Evolutionary conservation across 2,113 vertebrate genomes (phyloP).

Genomic region (Proteles cristata): DNA sequence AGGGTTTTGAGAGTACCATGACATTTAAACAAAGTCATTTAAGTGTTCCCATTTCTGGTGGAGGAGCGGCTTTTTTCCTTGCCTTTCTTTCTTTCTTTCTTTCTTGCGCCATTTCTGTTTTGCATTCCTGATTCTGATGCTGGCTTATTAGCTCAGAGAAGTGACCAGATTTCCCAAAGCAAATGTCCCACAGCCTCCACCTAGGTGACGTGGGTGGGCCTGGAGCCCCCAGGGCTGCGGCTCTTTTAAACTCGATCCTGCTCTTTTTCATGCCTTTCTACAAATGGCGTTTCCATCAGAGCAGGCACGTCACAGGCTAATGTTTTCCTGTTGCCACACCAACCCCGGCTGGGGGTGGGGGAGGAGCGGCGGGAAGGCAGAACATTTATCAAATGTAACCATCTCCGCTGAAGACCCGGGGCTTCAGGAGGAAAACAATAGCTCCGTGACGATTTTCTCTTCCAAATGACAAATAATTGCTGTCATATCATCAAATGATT

Average conservation of each 20-base stretch:
- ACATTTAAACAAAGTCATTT: constrained; percentile 76
- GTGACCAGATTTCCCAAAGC: constrained; percentile 62
- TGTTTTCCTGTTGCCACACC: constrained; percentile 39
- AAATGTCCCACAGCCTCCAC: constrained; percentile 24
- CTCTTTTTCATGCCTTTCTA: constrained; percentile 27
- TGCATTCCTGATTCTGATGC: constrained; percentile 61
- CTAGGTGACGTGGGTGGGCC: constrained; percentile 67
- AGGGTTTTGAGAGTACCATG: constrained; percentile 51
- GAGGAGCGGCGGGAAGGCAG: background rate
- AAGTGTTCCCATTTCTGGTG: constrained; percentile 60
- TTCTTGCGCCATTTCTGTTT: constrained; percentile 52
- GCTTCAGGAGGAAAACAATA: background rate
- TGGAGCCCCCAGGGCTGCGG: background rate
- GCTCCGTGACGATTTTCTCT: constrained; percentile 47
- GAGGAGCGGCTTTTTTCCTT: background rate
- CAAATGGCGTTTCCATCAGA: constrained; percentile 27
- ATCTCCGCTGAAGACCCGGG: background rate
- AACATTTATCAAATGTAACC: background rate
- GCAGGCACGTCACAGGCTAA: background rate
- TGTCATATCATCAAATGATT: constrained; percentile 57
- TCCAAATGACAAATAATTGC: constrained; percentile 72
- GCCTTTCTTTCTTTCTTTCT: background rate
- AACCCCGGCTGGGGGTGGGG: background rate
- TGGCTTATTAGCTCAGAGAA: constrained; percentile 52
- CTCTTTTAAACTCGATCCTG: constrained; percentile 22